A percentile compares a stretch with the other conserved stretches of the same genome.
Conservation (phyloP, 2,888 invertebrate genomes). For the Napeogenes inachia region DNA sequence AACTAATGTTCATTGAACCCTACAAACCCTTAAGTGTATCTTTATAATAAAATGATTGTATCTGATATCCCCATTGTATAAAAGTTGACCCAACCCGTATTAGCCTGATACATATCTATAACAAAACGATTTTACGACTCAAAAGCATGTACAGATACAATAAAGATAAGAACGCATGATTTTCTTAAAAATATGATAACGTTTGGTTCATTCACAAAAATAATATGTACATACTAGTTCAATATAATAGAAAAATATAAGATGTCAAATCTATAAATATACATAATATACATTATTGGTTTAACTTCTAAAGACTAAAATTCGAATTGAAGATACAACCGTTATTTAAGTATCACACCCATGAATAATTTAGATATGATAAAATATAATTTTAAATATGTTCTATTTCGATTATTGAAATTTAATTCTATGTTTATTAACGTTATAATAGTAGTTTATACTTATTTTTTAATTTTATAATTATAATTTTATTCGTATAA, state of each 20-base stretch:
- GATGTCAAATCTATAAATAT: not conserved
- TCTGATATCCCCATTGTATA: conserved; percentile 38
- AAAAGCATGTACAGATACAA: conserved; percentile 29
- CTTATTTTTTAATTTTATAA: too few relatives aligned
- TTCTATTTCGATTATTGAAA: too few relatives aligned
- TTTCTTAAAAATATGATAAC: conserved; percentile 8
- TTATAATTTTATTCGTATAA: too few relatives aligned
- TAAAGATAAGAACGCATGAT: conserved; percentile 26
- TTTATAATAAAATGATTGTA: conserved; percentile 44
- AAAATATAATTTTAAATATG: too few relatives aligned
- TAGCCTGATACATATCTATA: conserved; percentile 34
- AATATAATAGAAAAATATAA: not conserved
- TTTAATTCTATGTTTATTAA: too few relatives aligned
- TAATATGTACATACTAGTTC: not conserved
- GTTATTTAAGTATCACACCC: too few relatives aligned
- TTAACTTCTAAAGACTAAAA: too few relatives aligned
- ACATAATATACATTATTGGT: too few relatives aligned
- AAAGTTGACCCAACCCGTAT: conserved; percentile 39
- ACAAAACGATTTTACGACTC: conserved; percentile 39
- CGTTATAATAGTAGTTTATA: too few relatives aligned
- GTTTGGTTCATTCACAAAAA: conserved; percentile 1
- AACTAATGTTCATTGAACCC: conserved; percentile 4
- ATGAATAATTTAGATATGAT: too few relatives aligned
- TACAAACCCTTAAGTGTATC: not conserved
- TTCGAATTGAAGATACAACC: too few relatives aligned